Conservation (phyloP, 2,113 vertebrate genomes). For the Brienomyrus longianalis region DNA sequence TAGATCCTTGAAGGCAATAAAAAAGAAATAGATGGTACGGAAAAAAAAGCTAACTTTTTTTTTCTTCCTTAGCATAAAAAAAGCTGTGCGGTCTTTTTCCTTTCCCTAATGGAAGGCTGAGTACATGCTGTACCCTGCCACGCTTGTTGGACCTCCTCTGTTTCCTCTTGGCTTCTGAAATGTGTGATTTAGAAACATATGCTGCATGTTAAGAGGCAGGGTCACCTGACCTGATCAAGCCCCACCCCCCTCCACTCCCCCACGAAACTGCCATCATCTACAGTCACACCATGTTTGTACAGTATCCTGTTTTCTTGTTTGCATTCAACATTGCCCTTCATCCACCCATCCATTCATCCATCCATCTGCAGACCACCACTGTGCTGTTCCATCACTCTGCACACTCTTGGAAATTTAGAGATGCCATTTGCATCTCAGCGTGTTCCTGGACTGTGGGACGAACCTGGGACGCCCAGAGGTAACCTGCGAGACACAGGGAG, state of each 20-base stretch:
- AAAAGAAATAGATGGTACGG: neutral
- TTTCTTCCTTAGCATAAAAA: slow-evolving; percentile 1
- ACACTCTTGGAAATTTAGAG: neutral
- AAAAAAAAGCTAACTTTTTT: neutral
- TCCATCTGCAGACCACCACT: neutral
- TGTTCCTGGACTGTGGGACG: neutral
- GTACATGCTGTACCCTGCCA: neutral
- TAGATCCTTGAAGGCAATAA: slow-evolving; percentile 16
- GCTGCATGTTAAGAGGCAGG: neutral
- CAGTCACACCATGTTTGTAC: neutral
- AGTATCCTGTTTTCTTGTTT: neutral
- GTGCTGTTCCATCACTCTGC: neutral
- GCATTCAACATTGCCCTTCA: neutral
- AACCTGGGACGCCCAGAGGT: neutral
- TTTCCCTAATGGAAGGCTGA: neutral
- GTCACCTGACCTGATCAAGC: neutral
- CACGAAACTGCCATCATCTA: neutral
- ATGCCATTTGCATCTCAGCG: neutral
- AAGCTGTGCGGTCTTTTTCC: neutral
- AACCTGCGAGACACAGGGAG: neutral
- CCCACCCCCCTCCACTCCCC: neutral
- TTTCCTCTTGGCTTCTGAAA: slow-evolving; percentile 1
- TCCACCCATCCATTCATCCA: neutral
- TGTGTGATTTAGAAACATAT: slow-evolving; percentile 3
- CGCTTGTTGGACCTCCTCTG: neutral